phyloP scores from a whole-genome alignment of 2,113 vertebrate genomes.

The Herpetotheres cachinnans region DNA sequence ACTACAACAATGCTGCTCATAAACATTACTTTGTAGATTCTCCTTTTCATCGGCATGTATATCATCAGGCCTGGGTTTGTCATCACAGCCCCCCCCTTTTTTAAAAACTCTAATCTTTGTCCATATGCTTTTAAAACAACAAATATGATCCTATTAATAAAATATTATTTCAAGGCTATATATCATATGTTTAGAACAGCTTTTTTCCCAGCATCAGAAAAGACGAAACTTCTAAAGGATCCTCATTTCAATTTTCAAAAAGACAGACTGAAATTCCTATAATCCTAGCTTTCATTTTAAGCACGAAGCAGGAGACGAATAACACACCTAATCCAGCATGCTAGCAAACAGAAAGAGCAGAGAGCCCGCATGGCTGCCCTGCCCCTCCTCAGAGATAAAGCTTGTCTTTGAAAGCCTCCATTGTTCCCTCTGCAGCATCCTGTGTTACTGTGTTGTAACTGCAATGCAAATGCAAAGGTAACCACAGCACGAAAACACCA shows the following conservation, averaged over 20 bases:
- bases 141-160: neutral
- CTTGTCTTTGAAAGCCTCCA: neutral
- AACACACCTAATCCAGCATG: neutral
- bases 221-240: neutral
- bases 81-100: neutral
- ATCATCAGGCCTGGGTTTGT: neutral
- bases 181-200: neutral
- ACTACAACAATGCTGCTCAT: neutral
- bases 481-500: neutral
- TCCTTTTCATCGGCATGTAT: neutral
- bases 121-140: neutral
- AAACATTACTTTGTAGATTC: neutral
- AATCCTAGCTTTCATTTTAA: neutral
- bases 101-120: neutral
- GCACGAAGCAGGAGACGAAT: rapidly evolving
- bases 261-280: neutral
- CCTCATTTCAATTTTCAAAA: neutral
- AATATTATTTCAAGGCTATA: neutral
- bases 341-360: neutral
- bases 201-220: neutral
- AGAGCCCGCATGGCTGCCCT: rapidly evolving
- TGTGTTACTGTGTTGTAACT: no score
- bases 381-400: neutral
- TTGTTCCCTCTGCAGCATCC: neutral
- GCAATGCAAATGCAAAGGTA: neutral